Evolutionary conservation across 2,113 vertebrate genomes (phyloP), one percentile per base, ranked within the genome.

Genomic region (Fulica atra): DNA sequence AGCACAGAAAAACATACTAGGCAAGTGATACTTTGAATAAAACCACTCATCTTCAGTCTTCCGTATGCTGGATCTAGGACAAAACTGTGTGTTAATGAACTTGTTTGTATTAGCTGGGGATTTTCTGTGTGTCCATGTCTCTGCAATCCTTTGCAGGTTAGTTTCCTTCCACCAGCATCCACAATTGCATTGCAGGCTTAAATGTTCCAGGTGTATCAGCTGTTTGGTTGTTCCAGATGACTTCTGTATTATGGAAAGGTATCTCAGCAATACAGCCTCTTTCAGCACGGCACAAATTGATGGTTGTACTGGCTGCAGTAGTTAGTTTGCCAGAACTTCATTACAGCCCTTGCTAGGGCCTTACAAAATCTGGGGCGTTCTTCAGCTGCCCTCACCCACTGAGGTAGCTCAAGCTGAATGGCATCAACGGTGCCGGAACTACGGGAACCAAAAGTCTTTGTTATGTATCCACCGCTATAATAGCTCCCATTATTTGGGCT

Each of bases 341-440:
- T 86, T 63, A 97, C 53, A 81, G 96, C 97, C 59, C 51, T 96
- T 82, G 93, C 97, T 35, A 97, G 61, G 3, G 89, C 97, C 94
- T 95, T 93, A 74, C 92, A 96, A 95, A 97, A 97, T 20, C 44
- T 91, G 11, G 24, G 65, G n/a, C 61, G 72, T 31, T 95, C 96
- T 68, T 89, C 64, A 86, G 81, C 86, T 72, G 94, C 77, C 59
- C 96, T 94, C 35, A 96, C 94, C 96, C 96, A 92, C 53, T 93
- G 95, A 7, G 94, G 95, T 20, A 97, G 83, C 24, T 97, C 97
- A 68, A 97, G 94, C 77, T 97, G 97, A 95, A 97, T 94, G 42
- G 96, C 97, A 87, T 97, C 96, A 50, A 92, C 2, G 0, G 81
- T 83, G 26, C 96, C 96, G 60, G 86, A 95, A 73, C 20, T 54